Evolutionary conservation across 2,113 vertebrate genomes (phyloP).

Genomic region (Recurvirostra avosetta): DNA sequence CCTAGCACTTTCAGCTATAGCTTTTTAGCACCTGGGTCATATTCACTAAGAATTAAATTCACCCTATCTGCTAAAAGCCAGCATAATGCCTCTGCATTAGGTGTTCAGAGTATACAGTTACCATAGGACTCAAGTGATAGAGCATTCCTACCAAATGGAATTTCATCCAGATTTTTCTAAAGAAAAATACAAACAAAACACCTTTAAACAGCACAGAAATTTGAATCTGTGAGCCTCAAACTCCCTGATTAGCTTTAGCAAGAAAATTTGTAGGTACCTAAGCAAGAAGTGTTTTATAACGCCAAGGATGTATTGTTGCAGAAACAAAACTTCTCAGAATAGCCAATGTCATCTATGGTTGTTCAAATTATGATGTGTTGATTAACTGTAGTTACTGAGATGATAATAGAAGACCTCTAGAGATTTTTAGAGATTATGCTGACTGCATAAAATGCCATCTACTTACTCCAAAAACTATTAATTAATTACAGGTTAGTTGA

Average conservation of each 20-base stretch:
- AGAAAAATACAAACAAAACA: background rate
- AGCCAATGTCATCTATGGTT: background rate
- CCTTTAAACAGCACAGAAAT: background rate
- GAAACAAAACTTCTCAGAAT: background rate
- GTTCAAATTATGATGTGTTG: background rate
- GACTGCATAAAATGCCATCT: background rate
- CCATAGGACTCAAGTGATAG: background rate
- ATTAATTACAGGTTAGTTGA: background rate
- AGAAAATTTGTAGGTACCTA: background rate
- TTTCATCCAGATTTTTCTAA: background rate
- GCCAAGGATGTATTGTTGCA: background rate
- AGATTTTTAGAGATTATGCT: background rate
- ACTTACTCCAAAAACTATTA: background rate
- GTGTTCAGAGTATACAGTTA: background rate
- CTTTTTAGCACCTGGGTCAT: constrained; percentile 1
- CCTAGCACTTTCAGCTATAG: constrained; percentile 5
- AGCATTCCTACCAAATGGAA: background rate
- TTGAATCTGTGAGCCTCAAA: background rate
- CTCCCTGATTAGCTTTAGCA: background rate
- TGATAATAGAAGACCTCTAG: background rate
- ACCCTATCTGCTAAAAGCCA: background rate
- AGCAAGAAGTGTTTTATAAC: background rate
- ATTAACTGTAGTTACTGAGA: background rate
- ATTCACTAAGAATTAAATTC: background rate
- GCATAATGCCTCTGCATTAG: background rate